Conservation (phyloP, 2,888 invertebrate species). For the Mesorhabditis belari region DNA sequence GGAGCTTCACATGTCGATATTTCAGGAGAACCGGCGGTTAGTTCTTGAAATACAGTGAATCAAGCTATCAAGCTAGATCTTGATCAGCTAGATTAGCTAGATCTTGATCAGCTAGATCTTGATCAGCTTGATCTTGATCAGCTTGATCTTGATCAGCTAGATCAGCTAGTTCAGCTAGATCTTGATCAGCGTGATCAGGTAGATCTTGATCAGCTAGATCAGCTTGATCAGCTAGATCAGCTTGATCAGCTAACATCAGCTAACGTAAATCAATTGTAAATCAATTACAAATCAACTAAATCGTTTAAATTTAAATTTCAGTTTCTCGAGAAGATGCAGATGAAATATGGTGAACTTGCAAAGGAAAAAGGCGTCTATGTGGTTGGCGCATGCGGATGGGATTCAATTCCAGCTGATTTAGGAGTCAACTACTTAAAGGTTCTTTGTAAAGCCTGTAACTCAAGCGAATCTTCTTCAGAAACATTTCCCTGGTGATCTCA, state of each 20-base stretch:
- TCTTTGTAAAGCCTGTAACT: too few species aligned
- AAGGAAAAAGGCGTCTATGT: constrained; percentile 66
- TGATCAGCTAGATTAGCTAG: too few species aligned
- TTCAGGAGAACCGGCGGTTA: constrained; percentile 74
- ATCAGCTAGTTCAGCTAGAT: too few species aligned
- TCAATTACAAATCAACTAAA: background rate
- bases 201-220: too few species aligned
- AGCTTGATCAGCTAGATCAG: too few species aligned
- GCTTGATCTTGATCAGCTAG: background rate
- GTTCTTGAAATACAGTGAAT: background rate
- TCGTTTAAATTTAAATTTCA: constrained; percentile 7
- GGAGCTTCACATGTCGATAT: constrained; percentile 84
- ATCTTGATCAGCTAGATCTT: too few species aligned
- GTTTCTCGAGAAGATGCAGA: constrained; percentile 78
- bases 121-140: background rate
- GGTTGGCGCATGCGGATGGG: constrained; percentile 65
- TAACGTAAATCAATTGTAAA: too few species aligned
- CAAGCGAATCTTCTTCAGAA: constrained; percentile 71
- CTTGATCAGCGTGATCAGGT: background rate
- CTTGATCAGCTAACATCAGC: too few species aligned
- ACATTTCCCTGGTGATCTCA: constrained; percentile 66
- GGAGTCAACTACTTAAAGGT: constrained; percentile 67
- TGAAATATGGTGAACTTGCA: constrained; percentile 67
- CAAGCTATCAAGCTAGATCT: constrained; percentile 1
- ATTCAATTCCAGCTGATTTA: constrained; percentile 83